Evolutionary conservation across 1,140 invertebrate genomes (phyloP), one percentile per base, ranked within the genome.

Genomic region (Calephelis nemesis): DNA sequence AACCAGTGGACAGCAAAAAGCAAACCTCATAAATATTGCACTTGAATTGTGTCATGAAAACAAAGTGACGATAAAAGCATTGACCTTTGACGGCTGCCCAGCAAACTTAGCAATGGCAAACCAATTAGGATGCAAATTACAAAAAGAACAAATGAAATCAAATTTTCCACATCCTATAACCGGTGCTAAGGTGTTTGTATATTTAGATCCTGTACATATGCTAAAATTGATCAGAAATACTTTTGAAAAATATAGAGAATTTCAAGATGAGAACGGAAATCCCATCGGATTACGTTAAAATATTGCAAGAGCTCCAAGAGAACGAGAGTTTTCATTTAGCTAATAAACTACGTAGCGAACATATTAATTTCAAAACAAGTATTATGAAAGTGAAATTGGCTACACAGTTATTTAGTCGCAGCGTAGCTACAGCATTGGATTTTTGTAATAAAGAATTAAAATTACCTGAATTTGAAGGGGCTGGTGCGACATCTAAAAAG

Each of bases 181-280:
- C 13, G 42, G 42, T 42, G 13, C 42, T 47, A 45, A 58, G 19
- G 13, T 42, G 39, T 47, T 30, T 42, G 9, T 70, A 7, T 70
- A 63, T 49, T 45, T 66, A 13, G 69, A 70, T 63, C 69, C 69
- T 5, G 45, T n/a, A 2, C 63, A 70, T 52, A 66, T 70, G 69
- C 13, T 70, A 6, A 70, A 70, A 65, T 42, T 63, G n/a, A 45
- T 63, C 8, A n/a, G 62, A 63, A 63, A 63, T 47, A 15, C 39
- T 15, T 63, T 42, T 64, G 49, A 66, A 42, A 10, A 42, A 13
- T 66, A 58, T 13, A 54, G 45, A 47, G 63, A 50, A 47, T 68
- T 85, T 47, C 49, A 67, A 15, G 80, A 84, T 77, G 69, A 70
- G 45, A 66, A 80, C 12, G 71, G 69, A 72, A 42, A 67, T 62